phyloP scores from a whole-genome alignment of 1,140 invertebrate genomes.

The Ceratosolen fusciceps region DNA sequence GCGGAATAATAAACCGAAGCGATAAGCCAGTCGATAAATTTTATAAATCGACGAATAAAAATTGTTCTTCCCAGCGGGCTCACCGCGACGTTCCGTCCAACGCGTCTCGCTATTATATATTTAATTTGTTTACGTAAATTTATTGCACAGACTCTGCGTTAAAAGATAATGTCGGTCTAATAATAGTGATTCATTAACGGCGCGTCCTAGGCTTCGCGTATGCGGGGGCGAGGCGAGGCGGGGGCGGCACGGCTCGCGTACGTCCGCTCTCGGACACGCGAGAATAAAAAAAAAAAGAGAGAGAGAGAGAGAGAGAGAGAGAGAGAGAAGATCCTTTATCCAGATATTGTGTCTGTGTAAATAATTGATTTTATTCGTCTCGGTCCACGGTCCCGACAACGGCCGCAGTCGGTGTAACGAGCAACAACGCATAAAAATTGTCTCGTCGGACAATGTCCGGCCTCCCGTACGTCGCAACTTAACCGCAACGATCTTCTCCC shows the following conservation, averaged over 20 bases:
- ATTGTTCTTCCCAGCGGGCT: too few relatives aligned
- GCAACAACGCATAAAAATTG: constrained; percentile 19
- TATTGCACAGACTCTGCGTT: neutral
- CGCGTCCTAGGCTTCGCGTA: neutral
- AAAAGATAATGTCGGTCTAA: constrained; percentile 9
- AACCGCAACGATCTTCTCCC: neutral
- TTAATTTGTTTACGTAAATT: constrained; percentile 33
- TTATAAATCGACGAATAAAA: too few relatives aligned
- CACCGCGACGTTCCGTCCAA: neutral
- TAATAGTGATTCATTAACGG: constrained; percentile 20
- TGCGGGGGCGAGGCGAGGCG: neutral
- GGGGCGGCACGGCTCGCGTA: too few relatives aligned
- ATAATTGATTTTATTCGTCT: neutral
- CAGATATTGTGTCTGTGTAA: constrained; percentile 11
- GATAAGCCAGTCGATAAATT: too few relatives aligned
- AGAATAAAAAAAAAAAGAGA: constrained; percentile 13
- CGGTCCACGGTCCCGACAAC: neutral
- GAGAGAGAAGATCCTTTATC: constrained; percentile 8
- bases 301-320: neutral
- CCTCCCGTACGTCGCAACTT: neutral
- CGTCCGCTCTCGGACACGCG: neutral
- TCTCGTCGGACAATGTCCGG: constrained; percentile 19
- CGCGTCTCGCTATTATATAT: neutral
- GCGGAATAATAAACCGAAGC: too few relatives aligned
- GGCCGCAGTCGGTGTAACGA: neutral